These are phyloP conservation scores for Agrypnus murinus DNA, from an alignment of 2,888 invertebrate species.

Conservation along the genomic window DNA sequence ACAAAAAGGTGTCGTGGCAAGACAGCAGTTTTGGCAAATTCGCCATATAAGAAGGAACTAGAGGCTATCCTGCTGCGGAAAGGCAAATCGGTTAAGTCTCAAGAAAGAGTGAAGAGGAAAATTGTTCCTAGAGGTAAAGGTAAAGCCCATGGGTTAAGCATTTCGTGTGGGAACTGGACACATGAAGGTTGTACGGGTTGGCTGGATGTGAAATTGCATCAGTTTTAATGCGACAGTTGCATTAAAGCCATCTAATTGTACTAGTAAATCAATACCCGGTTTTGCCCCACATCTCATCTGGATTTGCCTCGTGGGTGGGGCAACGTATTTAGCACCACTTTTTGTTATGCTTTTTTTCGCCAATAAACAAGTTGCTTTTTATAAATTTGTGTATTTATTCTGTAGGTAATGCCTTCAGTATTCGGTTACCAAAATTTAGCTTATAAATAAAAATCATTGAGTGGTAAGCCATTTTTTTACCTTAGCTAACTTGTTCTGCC, in stretches of 20 bases:
- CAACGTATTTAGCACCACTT: not conserved
- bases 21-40: not conserved
- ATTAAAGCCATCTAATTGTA: not conserved
- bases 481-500: conserved; percentile 1
- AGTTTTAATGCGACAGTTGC: conserved; percentile 1
- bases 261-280: not conserved
- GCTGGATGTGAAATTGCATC: not conserved
- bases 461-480: not conserved
- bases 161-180: conserved; percentile 10
- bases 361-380: too few relatives aligned
- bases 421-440: too few relatives aligned
- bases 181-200: conserved; percentile 7
- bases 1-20: not conserved
- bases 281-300: not conserved
- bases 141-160: not conserved
- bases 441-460: conserved; percentile 3
- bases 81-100: conserved; percentile 1
- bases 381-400: too few relatives aligned
- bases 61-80: conserved; percentile 1
- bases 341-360: too few relatives aligned
- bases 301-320: not conserved
- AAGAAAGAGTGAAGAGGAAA: conserved; percentile 7
- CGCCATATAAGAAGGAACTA: conserved; percentile 8
- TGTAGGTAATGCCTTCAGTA: too few relatives aligned
- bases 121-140: not conserved